phyloP scores from a whole-genome alignment of 2,113 vertebrate species.

The Puffinus mauretanicus region DNA sequence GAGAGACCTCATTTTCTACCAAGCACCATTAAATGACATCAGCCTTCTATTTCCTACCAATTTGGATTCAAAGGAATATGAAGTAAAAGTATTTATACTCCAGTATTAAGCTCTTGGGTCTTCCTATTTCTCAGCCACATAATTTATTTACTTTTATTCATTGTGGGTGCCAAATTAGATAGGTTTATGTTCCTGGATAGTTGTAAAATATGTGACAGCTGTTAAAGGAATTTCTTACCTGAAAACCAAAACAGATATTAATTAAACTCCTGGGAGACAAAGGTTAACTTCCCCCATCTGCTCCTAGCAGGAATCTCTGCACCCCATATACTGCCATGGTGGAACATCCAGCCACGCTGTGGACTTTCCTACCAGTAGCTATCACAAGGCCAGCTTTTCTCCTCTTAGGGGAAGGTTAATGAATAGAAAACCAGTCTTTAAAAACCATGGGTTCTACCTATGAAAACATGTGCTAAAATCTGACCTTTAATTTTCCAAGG shows the following conservation, averaged over 20 bases:
- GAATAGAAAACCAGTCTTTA: background rate
- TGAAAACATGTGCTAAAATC: background rate
- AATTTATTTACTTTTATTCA: background rate
- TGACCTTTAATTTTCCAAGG: background rate
- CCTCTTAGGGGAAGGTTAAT: background rate
- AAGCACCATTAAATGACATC: background rate
- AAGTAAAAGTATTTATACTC: background rate
- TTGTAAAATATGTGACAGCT: background rate
- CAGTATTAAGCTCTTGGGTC: background rate
- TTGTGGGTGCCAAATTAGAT: background rate
- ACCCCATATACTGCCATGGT: background rate
- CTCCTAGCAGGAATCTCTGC: background rate
- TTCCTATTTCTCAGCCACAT: background rate
- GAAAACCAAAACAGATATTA: background rate
- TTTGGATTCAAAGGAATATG: background rate
- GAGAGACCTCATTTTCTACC: background rate
- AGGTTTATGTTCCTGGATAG: background rate
- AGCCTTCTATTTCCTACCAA: background rate
- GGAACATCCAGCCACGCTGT: background rate
- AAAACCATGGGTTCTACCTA: background rate
- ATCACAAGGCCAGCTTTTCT: background rate
- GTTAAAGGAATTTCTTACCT: background rate
- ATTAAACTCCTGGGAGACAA: background rate
- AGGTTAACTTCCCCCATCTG: background rate
- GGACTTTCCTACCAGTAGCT: background rate